phyloP scores from a whole-genome alignment of 2,888 invertebrate species.

The Stratiomys singularior region DNA sequence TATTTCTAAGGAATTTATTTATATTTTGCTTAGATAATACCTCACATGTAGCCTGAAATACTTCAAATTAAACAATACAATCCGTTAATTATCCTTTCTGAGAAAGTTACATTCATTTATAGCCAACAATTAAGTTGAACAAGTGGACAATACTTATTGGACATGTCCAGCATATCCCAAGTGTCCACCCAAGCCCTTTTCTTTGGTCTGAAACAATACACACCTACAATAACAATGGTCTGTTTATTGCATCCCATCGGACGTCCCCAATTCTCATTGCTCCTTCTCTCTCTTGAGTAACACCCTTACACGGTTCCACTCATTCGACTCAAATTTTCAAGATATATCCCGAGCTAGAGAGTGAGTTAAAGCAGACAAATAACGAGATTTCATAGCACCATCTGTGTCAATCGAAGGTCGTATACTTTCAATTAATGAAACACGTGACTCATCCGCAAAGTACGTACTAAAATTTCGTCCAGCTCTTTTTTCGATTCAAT shows the following conservation, averaged over 20 bases:
- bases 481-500: no score
- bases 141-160: slow-evolving; percentile 3
- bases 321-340: neutral
- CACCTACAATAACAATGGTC: neutral
- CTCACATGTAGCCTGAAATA: no score
- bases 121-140: neutral
- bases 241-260: neutral
- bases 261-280: neutral
- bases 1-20: no score
- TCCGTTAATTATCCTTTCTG: neutral
- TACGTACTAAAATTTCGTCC: slow-evolving; percentile 49
- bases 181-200: no score
- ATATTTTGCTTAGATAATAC: no score
- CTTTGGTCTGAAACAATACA: no score
- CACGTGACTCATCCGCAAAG: slow-evolving; percentile 50
- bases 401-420: slow-evolving; percentile 53
- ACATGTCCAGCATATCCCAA: neutral
- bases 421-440: slow-evolving; percentile 53
- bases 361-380: slow-evolving; percentile 11
- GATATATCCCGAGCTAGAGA: neutral
- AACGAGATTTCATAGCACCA: slow-evolving; percentile 48
- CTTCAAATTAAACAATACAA: neutral
- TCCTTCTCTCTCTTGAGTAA: no score
- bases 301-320: neutral
- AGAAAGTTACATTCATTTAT: neutral